Conservation (phyloP, 2,888 invertebrate genomes). For the Cosmia pyralina region DNA sequence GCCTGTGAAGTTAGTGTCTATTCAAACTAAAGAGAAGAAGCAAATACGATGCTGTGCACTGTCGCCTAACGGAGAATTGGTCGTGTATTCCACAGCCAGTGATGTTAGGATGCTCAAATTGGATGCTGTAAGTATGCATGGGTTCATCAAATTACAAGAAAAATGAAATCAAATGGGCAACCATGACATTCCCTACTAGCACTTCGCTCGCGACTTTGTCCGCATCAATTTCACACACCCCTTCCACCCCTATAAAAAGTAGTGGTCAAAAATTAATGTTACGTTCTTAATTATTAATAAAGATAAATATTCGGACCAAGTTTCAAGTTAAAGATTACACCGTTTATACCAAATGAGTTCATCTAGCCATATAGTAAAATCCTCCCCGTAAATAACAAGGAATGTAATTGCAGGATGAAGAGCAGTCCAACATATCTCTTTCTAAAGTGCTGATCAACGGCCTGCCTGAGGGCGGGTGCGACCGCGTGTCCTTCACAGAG, state of each 20-base stretch:
- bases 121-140: conserved; percentile 84
- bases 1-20: conserved; percentile 92
- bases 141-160: not conserved
- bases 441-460: conserved; percentile 80
- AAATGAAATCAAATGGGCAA: no score
- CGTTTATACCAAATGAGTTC: no score
- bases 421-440: conserved; percentile 79
- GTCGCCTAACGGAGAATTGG: conserved; percentile 92
- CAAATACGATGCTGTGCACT: conserved; percentile 93
- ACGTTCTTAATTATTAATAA: no score
- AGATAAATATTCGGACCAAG: no score
- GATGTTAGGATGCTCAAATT: conserved; percentile 92
- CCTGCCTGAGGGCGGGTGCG: conserved; percentile 71
- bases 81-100: conserved; percentile 93
- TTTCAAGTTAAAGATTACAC: no score
- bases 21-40: conserved; percentile 92
- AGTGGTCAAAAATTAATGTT: no score
- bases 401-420: conserved; percentile 76
- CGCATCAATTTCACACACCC: no score
- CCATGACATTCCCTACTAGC: no score
- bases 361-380: no score
- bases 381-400: not conserved
- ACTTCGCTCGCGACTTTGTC: no score
- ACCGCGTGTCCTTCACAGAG: conserved; percentile 77
- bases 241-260: no score